These are phyloP conservation scores for Diploptera punctata DNA, from an alignment of 2,888 invertebrate species.

Conservation along the genomic window DNA sequence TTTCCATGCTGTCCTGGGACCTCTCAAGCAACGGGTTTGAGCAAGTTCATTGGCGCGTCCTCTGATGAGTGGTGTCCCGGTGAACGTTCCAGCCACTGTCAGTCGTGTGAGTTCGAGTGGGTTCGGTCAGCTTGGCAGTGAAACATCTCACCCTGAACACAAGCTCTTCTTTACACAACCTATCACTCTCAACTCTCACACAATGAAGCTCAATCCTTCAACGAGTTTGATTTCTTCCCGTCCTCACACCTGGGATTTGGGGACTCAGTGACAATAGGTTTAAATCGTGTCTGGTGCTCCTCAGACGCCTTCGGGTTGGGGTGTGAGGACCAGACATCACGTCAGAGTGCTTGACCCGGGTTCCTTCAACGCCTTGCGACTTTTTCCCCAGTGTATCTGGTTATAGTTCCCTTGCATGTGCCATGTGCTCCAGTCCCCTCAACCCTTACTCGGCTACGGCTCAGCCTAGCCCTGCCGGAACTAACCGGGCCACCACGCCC, in stretches of 20 bases:
- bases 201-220: constrained; percentile 61
- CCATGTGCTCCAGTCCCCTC: constrained; percentile 53
- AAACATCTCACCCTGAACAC: constrained; percentile 31
- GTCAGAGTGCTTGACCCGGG: constrained; percentile 58
- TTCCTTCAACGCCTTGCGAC: constrained; percentile 64
- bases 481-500: constrained; percentile 53
- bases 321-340: constrained; percentile 62
- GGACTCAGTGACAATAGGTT: constrained; percentile 42
- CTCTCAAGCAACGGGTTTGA: constrained; percentile 38
- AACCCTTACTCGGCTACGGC: constrained; percentile 54
- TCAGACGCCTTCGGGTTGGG: constrained; percentile 42
- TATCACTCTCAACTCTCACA: constrained; percentile 51
- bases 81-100: constrained; percentile 48
- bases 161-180: constrained; percentile 29
- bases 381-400: constrained; percentile 62
- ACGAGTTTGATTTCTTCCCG: constrained; percentile 70
- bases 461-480: constrained; percentile 60
- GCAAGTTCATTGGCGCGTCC: constrained; percentile 46
- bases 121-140: constrained; percentile 46
- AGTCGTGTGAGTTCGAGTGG: constrained; percentile 50
- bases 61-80: constrained; percentile 41
- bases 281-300: too few species aligned
- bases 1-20: constrained; percentile 29
- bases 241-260: constrained; percentile 65
- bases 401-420: constrained; percentile 54